Evolutionary conservation across 2,797 vertebrate species (phyloP), one percentile per base, ranked within the genome.

Genomic region (Pipistrellus kuhlii): DNA sequence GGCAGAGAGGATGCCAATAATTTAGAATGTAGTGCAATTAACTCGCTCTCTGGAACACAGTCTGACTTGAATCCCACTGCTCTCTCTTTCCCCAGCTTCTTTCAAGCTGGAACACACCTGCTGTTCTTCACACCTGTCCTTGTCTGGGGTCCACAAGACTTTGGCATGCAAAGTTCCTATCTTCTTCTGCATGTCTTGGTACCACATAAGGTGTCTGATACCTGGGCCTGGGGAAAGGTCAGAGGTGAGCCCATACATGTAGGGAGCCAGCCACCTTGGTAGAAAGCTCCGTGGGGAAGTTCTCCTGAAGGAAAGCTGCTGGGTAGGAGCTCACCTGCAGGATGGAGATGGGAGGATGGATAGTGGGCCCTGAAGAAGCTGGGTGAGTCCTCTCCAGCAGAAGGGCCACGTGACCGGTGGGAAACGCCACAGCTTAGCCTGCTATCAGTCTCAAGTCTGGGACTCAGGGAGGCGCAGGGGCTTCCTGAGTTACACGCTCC

Each of bases 321-420:
- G 35, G 32, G 69, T 62, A 80, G 89, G 86, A n/a, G 23, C 81
- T 94, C 44, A 55, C n/a, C 44, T 66, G 86, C 66, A 83, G 44
- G 62, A 69, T 46, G 46, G 89, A 87, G 3, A 59, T 85, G 44
- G 73, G 17, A 76, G 80, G 55, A 41, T 77, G n/a, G 38, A 91
- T 30, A 81, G 73, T 73, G 35, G 73, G 18, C 59, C 17, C 69
- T 95, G n/a, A 2, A 75, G 72, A 51, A 59, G 17, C 6, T 87
- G 57, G 66, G 46, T 59, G 62, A 85, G 71, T 85, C 14, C 32
- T 53, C 6, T 53, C 18, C 51, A 53, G 51, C 51, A 53, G 51
- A 53, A 80, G 51, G 68, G 35, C 30, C 62, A 73, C 8, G 9
- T 72, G 80, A 35, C 21, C 14, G 27, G 30, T 72, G 81, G 14